These are phyloP conservation scores for Isaurus tuberculatus DNA, from an alignment of 92 coral and sea anemone species.

Conservation along the genomic window DNA sequence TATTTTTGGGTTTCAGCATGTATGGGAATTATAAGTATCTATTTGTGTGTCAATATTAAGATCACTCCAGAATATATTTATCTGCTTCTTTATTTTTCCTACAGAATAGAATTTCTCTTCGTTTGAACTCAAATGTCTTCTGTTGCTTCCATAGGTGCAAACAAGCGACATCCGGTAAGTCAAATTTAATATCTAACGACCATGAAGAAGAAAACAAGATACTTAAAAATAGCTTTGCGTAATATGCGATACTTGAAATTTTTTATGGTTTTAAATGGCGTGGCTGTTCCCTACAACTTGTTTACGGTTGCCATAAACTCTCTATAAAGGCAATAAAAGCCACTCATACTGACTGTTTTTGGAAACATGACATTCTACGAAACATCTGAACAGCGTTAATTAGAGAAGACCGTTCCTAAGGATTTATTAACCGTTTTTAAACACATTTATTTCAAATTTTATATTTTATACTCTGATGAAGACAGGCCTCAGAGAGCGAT, in stretches of 20 bases:
- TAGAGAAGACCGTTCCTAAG: too few relatives aligned
- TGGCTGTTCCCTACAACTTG: neutral
- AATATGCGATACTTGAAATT: neutral
- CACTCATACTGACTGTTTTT: too few relatives aligned
- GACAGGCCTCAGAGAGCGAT: too few relatives aligned
- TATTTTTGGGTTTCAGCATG: slow-evolving; percentile 21
- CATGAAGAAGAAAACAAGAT: neutral
- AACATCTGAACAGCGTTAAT: too few relatives aligned
- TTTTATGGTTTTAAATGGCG: neutral
- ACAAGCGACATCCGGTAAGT: slow-evolving; percentile 44
- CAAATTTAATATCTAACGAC: neutral
- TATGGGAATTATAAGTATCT: neutral
- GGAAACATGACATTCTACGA: too few relatives aligned
- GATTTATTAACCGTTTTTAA: too few relatives aligned
- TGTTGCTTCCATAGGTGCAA: slow-evolving; percentile 24
- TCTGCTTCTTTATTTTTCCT: neutral
- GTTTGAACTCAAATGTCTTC: slow-evolving; percentile 4
- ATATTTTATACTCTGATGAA: too few relatives aligned
- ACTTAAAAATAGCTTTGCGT: neutral
- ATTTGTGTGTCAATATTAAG: neutral
- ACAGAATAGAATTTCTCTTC: neutral
- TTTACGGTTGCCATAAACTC: neutral
- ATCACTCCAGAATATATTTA: neutral
- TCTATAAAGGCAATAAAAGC: too few relatives aligned
- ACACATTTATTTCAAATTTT: too few relatives aligned